phyloP scores from a whole-genome alignment of 2,113 vertebrate species.

The human (Homo sapiens) region DNA sequence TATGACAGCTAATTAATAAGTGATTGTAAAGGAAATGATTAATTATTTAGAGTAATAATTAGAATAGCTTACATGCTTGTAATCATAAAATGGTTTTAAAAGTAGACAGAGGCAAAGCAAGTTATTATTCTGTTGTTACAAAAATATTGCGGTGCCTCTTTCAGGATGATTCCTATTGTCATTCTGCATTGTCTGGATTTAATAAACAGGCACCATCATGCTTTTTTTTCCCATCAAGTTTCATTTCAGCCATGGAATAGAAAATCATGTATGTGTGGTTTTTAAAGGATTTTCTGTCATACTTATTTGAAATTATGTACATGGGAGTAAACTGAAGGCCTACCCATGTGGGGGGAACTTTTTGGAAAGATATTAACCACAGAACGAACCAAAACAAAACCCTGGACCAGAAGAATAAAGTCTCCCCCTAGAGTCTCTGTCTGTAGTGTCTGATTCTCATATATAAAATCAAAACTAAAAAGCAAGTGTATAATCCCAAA shows the following conservation, averaged over 20 bases:
- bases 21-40: constrained; percentile 74
- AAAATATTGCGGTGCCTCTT: background rate
- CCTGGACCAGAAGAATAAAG: constrained; percentile 58
- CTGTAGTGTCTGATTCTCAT: constrained; percentile 46
- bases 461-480: constrained; percentile 69
- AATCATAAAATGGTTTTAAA: constrained; percentile 63
- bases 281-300: background rate
- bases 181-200: constrained; percentile 35
- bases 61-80: constrained; percentile 61
- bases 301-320: constrained; percentile 49
- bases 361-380: constrained; percentile 50
- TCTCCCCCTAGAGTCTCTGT: constrained; percentile 15
- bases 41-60: constrained; percentile 76
- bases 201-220: background rate
- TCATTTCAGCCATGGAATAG: constrained; percentile 8
- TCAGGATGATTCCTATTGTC: constrained; percentile 24
- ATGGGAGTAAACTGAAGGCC: constrained; percentile 32
- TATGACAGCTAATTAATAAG: constrained; percentile 75
- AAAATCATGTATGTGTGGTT: background rate
- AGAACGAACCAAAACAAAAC: constrained; percentile 66
- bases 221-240: constrained; percentile 32
- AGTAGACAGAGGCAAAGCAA: constrained; percentile 45
- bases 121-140: constrained; percentile 33
- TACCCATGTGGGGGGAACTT: background rate
- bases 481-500: constrained; percentile 51